Evolutionary conservation across 2,797 vertebrate genomes (phyloP).

Genomic region (Triplophysa bombifrons): DNA sequence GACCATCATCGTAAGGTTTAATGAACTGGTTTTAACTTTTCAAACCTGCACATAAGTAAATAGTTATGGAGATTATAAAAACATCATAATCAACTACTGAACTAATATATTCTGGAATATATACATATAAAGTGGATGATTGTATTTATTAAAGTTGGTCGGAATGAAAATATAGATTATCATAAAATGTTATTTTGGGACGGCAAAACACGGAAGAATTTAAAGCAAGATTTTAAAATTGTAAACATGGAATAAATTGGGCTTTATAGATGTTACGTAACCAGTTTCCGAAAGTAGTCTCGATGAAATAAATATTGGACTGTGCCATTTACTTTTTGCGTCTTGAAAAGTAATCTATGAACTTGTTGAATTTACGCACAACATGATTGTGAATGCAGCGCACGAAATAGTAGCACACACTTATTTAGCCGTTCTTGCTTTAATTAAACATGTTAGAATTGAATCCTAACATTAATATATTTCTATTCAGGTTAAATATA

Average conservation of each 20-base stretch:
- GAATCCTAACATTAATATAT: background rate
- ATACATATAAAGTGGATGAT: constrained; percentile 6
- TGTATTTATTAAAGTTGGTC: constrained; percentile 26
- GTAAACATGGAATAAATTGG: background rate
- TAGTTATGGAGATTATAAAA: background rate
- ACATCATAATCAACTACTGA: background rate
- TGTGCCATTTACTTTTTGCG: background rate
- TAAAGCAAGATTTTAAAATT: background rate
- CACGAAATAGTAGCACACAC: constrained; percentile 2
- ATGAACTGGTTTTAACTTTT: constrained; percentile 32
- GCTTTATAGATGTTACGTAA: background rate
- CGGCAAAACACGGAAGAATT: background rate
- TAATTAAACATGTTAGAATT: background rate
- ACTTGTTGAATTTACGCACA: constrained; percentile 11
- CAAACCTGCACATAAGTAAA: background rate
- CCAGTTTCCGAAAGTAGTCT: background rate
- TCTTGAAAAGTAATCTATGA: background rate
- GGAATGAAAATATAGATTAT: background rate
- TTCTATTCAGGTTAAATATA: background rate
- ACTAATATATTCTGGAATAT: constrained; percentile 27
- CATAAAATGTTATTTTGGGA: background rate
- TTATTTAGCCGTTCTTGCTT: background rate
- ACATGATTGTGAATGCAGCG: background rate
- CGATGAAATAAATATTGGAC: background rate
- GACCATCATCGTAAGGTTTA: background rate